Base-by-base conservation (phyloP, 2,113 vertebrate genomes). In the Gobio gobio region DNA sequence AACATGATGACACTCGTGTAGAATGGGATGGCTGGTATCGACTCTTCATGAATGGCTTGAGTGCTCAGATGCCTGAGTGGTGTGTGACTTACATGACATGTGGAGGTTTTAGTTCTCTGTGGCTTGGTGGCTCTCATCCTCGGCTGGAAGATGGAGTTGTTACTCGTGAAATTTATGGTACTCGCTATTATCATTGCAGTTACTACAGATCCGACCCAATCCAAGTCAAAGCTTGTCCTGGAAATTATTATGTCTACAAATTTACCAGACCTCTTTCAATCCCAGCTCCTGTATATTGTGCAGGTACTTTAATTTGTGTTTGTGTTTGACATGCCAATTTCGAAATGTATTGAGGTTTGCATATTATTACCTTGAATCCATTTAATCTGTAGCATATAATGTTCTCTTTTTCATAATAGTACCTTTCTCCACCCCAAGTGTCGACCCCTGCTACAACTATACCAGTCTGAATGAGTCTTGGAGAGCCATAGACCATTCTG, bases 381-480 rank as follows among this genome's bases (percentile, higher is more conserved):
- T n/a, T n/a, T n/a, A n/a, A n/a, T n/a, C n/a, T 36, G 33, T 3
- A 36, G 3, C 3, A 36, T 51, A 59, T 40, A 33, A 59, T 78
- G 18, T 2, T 0, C 10, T 10, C 14, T 13, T 58, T 82, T 58
- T n/a, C 1, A 20, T 4, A 73, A n/a, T n/a, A 84, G 72, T 76
- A 36, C 0, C 45, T 64, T 26, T 36, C 2, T 4, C 0, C 7
- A 49, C 18, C 0, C 59, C 36, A 47, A 51, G n/a, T 13, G 43
- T 24, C 1, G 61, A 85, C 4, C 83, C 83, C 18, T 85, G 74
- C 20, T 7, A 66, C 8, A 68, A 2, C 26, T 77, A 78, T 5
- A 78, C 7, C 14, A 43, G 61, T 78, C 75, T 85, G 74, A 61
- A 84, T 54, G 43, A 84, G n/a, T 16, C 73, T 7, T 77, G 83